A percentile compares a stretch with the other conserved stretches of the same genome.
Conservation (phyloP, 1,140 invertebrate species). For the Pseudomyrmex gracilis region DNA sequence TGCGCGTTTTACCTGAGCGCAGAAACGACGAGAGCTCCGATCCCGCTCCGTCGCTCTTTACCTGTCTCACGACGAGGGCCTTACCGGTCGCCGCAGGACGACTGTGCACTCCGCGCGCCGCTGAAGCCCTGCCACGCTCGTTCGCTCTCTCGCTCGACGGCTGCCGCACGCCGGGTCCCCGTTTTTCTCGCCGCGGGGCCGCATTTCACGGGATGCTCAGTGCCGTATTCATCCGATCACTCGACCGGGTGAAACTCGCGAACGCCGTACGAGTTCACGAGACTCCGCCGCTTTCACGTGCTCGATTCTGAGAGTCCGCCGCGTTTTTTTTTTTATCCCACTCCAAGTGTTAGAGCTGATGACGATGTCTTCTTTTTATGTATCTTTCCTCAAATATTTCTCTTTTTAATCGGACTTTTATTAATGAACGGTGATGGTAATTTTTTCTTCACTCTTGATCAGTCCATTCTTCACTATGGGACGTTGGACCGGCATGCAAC, state of each 20-base stretch:
- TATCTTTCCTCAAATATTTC: not conserved
- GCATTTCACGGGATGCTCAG: conserved; percentile 70
- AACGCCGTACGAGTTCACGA: not conserved
- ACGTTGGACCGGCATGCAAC: not conserved
- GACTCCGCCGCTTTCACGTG: too few species aligned
- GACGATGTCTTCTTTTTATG: too few species aligned
- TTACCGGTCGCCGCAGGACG: conserved; percentile 24
- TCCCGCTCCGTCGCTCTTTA: not conserved
- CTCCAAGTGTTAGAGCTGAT: too few species aligned
- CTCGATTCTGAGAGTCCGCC: too few species aligned
- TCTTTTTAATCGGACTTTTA: too few species aligned
- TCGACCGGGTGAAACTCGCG: conserved; percentile 17
- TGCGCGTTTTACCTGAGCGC: not conserved
- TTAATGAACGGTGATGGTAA: too few species aligned
- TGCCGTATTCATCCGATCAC: conserved; percentile 55
- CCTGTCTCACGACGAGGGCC: not conserved
- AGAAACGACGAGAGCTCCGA: not conserved
- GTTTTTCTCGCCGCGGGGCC: conserved; percentile 70
- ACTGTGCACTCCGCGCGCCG: conserved; percentile 62
- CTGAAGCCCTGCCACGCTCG: conserved; percentile 57
- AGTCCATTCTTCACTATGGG: not conserved
- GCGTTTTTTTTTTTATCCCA: not conserved
- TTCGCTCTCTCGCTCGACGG: conserved; percentile 45
- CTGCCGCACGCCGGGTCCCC: conserved; percentile 57
- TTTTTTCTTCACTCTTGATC: not conserved